phyloP scores from a whole-genome alignment of 2,113 vertebrate species.

The Elachura formosa region DNA sequence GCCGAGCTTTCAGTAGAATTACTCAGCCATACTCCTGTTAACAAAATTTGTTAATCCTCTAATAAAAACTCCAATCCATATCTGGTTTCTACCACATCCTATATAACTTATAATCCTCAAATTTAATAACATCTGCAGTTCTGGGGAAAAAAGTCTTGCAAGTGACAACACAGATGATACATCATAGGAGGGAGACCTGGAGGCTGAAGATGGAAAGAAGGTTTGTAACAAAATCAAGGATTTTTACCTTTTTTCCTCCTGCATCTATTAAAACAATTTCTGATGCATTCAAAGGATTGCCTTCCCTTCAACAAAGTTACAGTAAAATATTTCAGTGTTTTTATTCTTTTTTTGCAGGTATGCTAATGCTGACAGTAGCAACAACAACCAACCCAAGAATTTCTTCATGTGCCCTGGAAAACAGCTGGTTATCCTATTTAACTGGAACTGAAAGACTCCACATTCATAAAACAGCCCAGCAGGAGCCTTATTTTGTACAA shows the following conservation, averaged over 20 bases:
- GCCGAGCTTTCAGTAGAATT: slow-evolving; percentile 26
- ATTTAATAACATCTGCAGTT: slow-evolving; percentile 62
- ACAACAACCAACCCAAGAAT: background rate
- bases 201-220: background rate
- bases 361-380: background rate
- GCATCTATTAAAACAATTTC: background rate
- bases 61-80: slow-evolving; percentile 57
- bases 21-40: slow-evolving; percentile 2
- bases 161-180: slow-evolving; percentile 29
- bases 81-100: slow-evolving; percentile 16
- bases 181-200: background rate
- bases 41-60: slow-evolving; percentile 60
- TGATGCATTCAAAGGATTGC: background rate
- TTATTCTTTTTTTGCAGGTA: background rate
- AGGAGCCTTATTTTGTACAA: slow-evolving; percentile 18
- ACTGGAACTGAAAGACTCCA: background rate
- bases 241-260: background rate
- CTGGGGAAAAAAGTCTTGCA: slow-evolving; percentile 14
- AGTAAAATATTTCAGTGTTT: background rate
- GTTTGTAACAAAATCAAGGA: slow-evolving; percentile 2
- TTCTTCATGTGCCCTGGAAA: background rate
- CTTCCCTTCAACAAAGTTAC: background rate
- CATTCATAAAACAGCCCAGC: slow-evolving; percentile 5
- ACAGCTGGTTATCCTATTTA: slow-evolving; percentile 23
- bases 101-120: slow-evolving; percentile 61